Percentiles rank a stretch among this genome's conserved stretches.
phyloP scores from a whole-genome alignment of 1,140 invertebrate genomes.

The Drosophila melanica region DNA sequence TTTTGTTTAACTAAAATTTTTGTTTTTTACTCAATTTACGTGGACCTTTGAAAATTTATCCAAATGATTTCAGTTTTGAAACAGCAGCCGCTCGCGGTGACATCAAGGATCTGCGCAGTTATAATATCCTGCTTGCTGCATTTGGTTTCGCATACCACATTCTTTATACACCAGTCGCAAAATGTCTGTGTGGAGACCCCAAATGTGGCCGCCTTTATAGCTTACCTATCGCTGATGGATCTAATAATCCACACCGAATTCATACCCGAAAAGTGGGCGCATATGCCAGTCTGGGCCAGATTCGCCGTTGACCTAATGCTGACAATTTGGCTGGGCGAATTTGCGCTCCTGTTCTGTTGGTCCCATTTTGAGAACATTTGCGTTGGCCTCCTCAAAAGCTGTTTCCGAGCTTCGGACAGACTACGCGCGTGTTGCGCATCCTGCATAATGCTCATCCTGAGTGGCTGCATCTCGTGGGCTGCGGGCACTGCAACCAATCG shows the following conservation, averaged over 20 bases:
- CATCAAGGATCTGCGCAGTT: neutral
- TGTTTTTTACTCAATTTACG: neutral
- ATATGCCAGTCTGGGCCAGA: neutral
- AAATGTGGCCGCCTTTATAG: neutral
- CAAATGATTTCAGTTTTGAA: neutral
- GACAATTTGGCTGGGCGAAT: neutral
- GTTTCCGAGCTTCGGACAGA: too few species aligned
- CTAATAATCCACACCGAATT: neutral
- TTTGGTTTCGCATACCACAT: neutral
- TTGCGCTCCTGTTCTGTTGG: neutral
- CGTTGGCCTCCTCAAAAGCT: neutral
- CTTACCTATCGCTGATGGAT: neutral
- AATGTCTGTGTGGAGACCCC: neutral
- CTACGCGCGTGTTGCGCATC: too few species aligned
- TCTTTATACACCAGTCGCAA: constrained; percentile 5
- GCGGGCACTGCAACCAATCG: neutral
- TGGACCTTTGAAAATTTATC: neutral
- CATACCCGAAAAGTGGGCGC: neutral
- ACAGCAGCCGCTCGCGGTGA: neutral
- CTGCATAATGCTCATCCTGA: neutral
- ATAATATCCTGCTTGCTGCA: neutral
- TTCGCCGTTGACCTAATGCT: neutral
- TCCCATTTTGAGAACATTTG: neutral
- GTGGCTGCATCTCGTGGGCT: neutral
- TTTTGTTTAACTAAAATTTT: neutral